Conservation (phyloP, 2,888 invertebrate species). For the Rhimphoctona megacephalus region DNA sequence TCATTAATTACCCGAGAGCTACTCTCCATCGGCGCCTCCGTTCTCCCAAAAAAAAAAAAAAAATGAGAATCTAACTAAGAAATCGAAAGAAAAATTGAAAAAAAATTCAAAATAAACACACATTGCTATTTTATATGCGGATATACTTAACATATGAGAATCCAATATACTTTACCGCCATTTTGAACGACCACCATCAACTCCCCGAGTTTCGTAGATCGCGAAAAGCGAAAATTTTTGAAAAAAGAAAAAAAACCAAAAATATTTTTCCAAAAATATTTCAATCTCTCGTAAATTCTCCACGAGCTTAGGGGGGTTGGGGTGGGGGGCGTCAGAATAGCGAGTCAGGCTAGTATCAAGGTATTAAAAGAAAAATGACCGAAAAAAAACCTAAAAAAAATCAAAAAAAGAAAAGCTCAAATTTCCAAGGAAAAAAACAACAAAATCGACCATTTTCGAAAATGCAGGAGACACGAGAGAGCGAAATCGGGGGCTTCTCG, state of each 20-base stretch:
- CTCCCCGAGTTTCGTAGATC: conserved; percentile 80
- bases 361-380: conserved; percentile 54
- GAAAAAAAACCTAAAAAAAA: neutral
- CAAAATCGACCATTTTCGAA: neutral
- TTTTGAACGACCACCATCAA: conserved; percentile 85
- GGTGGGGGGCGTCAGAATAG: conserved; percentile 33
- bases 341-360: conserved; percentile 26
- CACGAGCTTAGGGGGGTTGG: conserved; percentile 28
- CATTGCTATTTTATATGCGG: conserved; percentile 69
- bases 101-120: conserved; percentile 54
- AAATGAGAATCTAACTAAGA: conserved; percentile 13
- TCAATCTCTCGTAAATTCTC: neutral
- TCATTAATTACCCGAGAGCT: conserved; percentile 54
- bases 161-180: conserved; percentile 82
- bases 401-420: conserved; percentile 60
- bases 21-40: conserved; percentile 69
- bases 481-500: conserved; percentile 33
- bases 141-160: conserved; percentile 68
- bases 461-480: conserved; percentile 33
- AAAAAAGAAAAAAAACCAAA: conserved; percentile 61
- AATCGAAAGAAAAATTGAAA: conserved; percentile 26
- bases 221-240: conserved; percentile 13
- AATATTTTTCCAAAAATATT: neutral
- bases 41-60: conserved; percentile 61
- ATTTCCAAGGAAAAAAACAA: conserved; percentile 28